Conservation (phyloP, 2,797 vertebrate species). For the Potorous gilbertii region DNA sequence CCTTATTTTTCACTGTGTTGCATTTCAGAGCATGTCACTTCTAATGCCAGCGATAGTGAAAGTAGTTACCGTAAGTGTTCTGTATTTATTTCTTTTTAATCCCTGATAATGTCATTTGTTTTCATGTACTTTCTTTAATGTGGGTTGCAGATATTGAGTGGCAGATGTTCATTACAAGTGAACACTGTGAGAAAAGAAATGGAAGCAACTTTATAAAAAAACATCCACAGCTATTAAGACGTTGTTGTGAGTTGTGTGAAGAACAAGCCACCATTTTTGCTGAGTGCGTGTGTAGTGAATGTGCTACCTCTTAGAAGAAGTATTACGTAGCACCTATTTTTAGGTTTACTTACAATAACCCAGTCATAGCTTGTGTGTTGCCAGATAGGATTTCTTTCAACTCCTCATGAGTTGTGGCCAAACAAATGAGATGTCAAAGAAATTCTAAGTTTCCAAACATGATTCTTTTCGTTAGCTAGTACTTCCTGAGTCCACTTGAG, state of each 20-base stretch:
- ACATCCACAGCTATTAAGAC: background rate
- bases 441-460: slow-evolving; percentile 29
- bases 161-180: slow-evolving; percentile 3
- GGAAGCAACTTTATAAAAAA: background rate
- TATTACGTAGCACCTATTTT: slow-evolving; percentile 37
- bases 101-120: slow-evolving; percentile 50
- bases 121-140: slow-evolving; percentile 3
- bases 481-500: background rate
- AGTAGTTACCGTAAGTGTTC: slow-evolving; percentile 98
- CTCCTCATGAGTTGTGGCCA: slow-evolving; percentile 3
- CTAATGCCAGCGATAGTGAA: slow-evolving; percentile 99
- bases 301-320: slow-evolving; percentile 35
- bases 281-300: background rate
- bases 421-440: slow-evolving; percentile 43
- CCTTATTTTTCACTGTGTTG: slow-evolving; percentile 89
- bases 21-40: slow-evolving; percentile 98
- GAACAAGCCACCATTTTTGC: slow-evolving; percentile 10
- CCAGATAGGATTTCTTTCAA: background rate
- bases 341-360: slow-evolving; percentile 38
- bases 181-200: no score
- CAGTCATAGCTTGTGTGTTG: background rate
- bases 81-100: slow-evolving; percentile 80
- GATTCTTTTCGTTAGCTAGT: slow-evolving; percentile 22
- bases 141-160: slow-evolving; percentile 41
- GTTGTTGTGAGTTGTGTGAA: background rate